phyloP scores from a whole-genome alignment of 2,888 invertebrate species.

The Tortrix viridana region DNA sequence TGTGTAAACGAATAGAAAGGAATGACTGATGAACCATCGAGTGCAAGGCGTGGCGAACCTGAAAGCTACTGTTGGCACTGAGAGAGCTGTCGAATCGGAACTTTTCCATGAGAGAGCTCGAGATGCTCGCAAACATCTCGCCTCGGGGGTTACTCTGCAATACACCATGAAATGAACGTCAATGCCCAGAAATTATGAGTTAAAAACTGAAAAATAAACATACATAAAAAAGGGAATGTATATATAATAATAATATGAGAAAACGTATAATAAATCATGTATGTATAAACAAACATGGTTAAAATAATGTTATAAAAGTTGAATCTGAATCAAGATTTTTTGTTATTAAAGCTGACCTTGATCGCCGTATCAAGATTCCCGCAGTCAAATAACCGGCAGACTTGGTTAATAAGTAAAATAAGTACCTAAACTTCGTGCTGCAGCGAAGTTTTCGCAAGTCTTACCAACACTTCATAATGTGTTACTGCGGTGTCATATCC shows the following conservation, averaged over 20 bases:
- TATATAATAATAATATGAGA: slow-evolving; percentile 38
- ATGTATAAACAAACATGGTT: not conserved
- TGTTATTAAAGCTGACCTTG: not conserved
- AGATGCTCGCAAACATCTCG: slow-evolving; percentile 92
- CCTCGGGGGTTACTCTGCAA: slow-evolving; percentile 90
- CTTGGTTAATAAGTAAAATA: slow-evolving; percentile 20
- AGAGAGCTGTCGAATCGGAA: slow-evolving; percentile 91
- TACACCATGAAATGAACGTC: slow-evolving; percentile 61
- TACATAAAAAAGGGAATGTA: slow-evolving; percentile 49
- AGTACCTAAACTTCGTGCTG: slow-evolving; percentile 11
- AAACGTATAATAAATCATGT: slow-evolving; percentile 13
- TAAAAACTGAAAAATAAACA: slow-evolving; percentile 62
- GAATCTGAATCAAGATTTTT: not conserved
- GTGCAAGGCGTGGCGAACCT: slow-evolving; percentile 84
- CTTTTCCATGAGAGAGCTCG: slow-evolving; percentile 91
- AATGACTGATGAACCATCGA: slow-evolving; percentile 61
- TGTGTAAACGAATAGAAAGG: slow-evolving; percentile 42
- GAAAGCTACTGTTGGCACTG: slow-evolving; percentile 90
- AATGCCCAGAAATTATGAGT: slow-evolving; percentile 37
- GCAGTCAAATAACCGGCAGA: slow-evolving; percentile 12
- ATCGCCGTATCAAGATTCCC: not conserved
- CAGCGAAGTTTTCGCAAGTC: slow-evolving; percentile 23
- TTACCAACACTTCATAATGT: slow-evolving; percentile 16
- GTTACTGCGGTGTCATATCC: slow-evolving; percentile 12
- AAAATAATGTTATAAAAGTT: slow-evolving; percentile 11